Conservation (phyloP, 1,140 invertebrate species). For the Chironomus tepperi region DNA sequence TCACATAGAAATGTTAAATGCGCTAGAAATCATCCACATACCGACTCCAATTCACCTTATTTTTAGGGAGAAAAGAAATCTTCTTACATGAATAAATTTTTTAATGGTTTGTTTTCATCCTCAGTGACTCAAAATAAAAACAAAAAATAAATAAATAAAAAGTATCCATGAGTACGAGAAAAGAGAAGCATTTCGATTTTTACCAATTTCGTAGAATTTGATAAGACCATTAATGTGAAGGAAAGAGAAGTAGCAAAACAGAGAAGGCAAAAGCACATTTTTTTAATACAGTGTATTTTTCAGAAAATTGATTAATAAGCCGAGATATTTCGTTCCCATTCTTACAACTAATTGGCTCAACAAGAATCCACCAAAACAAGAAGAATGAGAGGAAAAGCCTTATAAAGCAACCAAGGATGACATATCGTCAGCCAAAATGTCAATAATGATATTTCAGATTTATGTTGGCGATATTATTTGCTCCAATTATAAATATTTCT, state of each 20-base stretch:
- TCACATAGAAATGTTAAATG: no score
- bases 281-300: background rate
- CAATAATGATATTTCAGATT: constrained; percentile 14
- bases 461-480: constrained; percentile 13
- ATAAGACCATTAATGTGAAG: background rate
- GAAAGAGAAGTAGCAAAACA: background rate
- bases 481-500: background rate
- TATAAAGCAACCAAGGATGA: background rate
- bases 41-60: no score
- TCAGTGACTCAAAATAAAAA: no score
- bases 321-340: constrained; percentile 7
- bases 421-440: constrained; percentile 12
- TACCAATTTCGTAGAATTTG: constrained; percentile 13
- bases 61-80: background rate
- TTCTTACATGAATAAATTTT: constrained; percentile 15
- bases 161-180: background rate
- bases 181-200: background rate
- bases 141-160: no score
- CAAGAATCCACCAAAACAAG: constrained; percentile 3
- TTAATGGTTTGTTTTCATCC: constrained; percentile 8
- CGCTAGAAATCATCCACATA: no score
- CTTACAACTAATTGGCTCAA: constrained; percentile 11
- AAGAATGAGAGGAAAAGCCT: constrained; percentile 6
- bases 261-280: background rate
- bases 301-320: constrained; percentile 2